Conservation (phyloP, 2,113 vertebrate genomes). For the Turdus rufiventris region DNA sequence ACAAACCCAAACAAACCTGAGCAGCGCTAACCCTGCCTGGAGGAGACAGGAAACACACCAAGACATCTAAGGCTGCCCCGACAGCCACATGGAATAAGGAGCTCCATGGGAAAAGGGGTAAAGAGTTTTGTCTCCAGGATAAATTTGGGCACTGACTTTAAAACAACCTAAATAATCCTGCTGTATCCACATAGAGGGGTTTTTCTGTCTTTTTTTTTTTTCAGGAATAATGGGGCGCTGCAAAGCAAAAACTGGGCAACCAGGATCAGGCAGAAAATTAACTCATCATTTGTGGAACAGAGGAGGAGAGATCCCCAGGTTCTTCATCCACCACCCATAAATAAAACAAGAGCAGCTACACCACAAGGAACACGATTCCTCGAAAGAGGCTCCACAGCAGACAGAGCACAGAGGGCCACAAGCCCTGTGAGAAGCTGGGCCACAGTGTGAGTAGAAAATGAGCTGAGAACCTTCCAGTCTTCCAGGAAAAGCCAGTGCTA, state of each 20-base stretch:
- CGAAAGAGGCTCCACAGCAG: not conserved
- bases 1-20: not conserved
- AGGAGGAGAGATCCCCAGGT: not conserved
- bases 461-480: not conserved
- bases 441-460: not conserved
- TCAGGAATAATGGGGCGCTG: not conserved
- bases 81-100: not conserved
- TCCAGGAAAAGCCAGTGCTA: not conserved
- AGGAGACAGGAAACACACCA: not conserved
- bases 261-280: not conserved
- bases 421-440: not conserved
- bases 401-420: not conserved
- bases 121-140: not conserved
- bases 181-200: not conserved
- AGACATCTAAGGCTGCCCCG: not conserved
- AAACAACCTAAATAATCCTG: not conserved
- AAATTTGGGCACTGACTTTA: not conserved
- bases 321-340: not conserved
- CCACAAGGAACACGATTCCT: not conserved
- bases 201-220: too few relatives aligned
- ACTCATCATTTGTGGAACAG: not conserved
- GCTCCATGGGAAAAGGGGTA: slow-evolving; percentile 1
- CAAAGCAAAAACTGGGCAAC: not conserved
- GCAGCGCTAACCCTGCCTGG: not conserved
- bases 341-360: not conserved